phyloP scores from a whole-genome alignment of 1,140 invertebrate species.

The Ostrea edulis region DNA sequence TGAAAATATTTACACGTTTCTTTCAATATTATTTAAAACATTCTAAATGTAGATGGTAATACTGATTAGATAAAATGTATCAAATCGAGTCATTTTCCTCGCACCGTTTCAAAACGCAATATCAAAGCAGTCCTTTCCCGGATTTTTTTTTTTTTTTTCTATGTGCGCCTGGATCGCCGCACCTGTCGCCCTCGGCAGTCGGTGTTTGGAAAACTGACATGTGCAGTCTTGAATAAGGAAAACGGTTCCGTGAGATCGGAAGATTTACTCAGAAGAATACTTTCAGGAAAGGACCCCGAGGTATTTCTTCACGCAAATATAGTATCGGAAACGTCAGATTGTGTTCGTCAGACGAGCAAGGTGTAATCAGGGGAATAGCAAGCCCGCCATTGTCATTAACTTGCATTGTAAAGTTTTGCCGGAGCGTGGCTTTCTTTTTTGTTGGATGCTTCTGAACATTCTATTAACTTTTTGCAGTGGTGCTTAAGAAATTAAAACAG shows the following conservation, averaged over 20 bases:
- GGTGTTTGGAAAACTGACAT: constrained; percentile 21
- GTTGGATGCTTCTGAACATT: constrained; percentile 7
- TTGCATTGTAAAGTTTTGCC: background rate
- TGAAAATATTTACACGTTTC: background rate
- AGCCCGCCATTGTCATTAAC: constrained; percentile 20
- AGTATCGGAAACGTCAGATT: constrained; percentile 38
- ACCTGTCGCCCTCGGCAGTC: constrained; percentile 19
- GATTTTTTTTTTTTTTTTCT: background rate
- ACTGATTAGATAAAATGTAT: background rate
- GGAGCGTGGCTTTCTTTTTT: constrained; percentile 33
- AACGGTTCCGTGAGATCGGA: constrained; percentile 20
- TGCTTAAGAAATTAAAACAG: constrained; percentile 35
- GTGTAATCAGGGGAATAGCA: constrained; percentile 38
- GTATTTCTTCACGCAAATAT: constrained; percentile 39
- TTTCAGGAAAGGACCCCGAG: constrained; percentile 29
- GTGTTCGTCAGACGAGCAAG: constrained; percentile 12
- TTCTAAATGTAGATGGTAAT: background rate
- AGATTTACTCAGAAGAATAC: constrained; percentile 35
- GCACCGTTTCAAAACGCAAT: background rate
- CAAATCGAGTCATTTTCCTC: background rate
- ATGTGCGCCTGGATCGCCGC: background rate
- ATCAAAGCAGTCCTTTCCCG: background rate
- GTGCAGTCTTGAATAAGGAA: constrained; percentile 4
- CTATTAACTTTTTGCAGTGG: constrained; percentile 24
- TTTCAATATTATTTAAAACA: background rate